Evolutionary conservation across 2,113 vertebrate genomes (phyloP).

Genomic region (Hoplias malabaricus): DNA sequence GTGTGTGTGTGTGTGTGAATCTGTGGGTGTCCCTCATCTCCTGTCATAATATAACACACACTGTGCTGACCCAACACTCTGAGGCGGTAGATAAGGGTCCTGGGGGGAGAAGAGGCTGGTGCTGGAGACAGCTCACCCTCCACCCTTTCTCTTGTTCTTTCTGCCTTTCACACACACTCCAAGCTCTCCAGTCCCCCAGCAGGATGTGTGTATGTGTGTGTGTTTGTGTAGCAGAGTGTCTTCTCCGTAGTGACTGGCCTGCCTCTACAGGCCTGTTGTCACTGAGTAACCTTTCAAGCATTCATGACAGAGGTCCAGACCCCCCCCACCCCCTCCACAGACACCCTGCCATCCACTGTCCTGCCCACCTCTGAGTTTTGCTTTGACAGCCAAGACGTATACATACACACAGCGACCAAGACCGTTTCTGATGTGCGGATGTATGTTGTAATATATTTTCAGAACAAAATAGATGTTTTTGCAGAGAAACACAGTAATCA

Average conservation of each 20-base stretch:
- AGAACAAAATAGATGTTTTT: no score
- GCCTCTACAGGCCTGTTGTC: background rate
- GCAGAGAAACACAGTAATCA: no score
- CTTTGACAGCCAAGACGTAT: background rate
- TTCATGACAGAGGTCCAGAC: slow-evolving; percentile 27
- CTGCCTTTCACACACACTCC: slow-evolving; percentile 34
- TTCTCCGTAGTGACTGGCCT: background rate
- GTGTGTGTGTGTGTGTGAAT: background rate
- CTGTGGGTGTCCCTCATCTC: background rate
- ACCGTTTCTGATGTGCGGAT: background rate
- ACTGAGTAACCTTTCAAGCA: slow-evolving; percentile 21
- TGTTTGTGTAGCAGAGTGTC: background rate
- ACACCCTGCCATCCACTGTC: background rate
- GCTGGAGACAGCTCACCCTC: background rate
- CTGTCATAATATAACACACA: slow-evolving; percentile 5
- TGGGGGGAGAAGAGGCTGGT: slow-evolving; percentile 5
- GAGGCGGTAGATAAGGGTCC: slow-evolving; percentile 3
- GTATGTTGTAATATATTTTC: background rate
- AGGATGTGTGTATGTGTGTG: slow-evolving; percentile 6
- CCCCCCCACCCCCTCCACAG: slow-evolving; percentile 34
- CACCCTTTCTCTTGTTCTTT: background rate
- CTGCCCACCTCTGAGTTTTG: background rate
- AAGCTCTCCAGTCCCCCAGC: slow-evolving; percentile 13
- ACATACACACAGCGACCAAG: background rate
- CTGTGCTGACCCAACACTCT: slow-evolving; percentile 24